Evolutionary conservation across 2,888 invertebrate genomes (phyloP).

Genomic region (Spisula subtruncata): DNA sequence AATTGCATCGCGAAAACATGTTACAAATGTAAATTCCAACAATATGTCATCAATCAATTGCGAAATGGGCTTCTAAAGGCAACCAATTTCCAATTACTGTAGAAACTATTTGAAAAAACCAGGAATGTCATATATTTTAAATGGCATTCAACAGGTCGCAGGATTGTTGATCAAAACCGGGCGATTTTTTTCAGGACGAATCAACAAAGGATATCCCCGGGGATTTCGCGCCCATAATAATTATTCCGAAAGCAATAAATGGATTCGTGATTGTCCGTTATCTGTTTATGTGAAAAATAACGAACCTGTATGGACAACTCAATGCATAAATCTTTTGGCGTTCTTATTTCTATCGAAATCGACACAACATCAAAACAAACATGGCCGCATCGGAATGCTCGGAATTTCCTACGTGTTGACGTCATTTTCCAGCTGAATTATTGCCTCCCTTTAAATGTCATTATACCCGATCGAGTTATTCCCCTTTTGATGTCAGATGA

Average conservation of each 20-base stretch:
- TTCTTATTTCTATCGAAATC: conserved; percentile 13
- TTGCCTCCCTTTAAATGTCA: conserved; percentile 10
- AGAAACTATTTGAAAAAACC: not conserved
- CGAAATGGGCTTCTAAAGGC: not conserved
- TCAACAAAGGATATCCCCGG: not conserved
- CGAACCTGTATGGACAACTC: conserved; percentile 16
- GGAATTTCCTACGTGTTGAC: conserved; percentile 46
- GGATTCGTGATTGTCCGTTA: not conserved
- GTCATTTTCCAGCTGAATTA: not conserved
- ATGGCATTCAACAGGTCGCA: not conserved
- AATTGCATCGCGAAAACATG: conserved; percentile 21
- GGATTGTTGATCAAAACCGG: not conserved
- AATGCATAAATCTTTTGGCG: conserved; percentile 11
- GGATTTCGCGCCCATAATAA: not conserved
- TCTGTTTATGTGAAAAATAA: not conserved
- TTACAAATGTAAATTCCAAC: not conserved
- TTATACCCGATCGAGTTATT: conserved; percentile 12
- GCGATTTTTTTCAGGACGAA: not conserved
- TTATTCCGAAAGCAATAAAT: not conserved
- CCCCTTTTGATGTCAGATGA: too few species aligned
- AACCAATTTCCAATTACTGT: not conserved
- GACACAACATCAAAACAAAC: conserved; percentile 39
- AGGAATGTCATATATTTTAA: not conserved
- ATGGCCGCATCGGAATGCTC: conserved; percentile 33
- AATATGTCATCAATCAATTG: not conserved